Evolutionary conservation across 1,140 invertebrate genomes (phyloP), one percentile per base, ranked within the genome.

Genomic region (Zaprionus nigranus): DNA sequence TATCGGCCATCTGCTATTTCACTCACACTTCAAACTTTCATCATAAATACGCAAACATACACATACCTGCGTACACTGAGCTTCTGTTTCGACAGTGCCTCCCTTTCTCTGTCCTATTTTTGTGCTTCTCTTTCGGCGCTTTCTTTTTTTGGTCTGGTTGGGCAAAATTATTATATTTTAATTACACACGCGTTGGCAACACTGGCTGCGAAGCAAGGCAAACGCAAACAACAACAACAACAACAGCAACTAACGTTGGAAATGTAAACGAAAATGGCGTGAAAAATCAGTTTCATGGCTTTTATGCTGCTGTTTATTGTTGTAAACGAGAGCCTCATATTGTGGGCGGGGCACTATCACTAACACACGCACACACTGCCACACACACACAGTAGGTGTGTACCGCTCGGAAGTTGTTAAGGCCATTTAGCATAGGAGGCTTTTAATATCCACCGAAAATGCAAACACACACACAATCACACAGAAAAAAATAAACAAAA

Each of bases 251-350:
- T n/a, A 82, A 83, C 73, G 67, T 24, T 56, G 78, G 80, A 81
- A 88, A 82, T 90, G 86, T 85, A 82, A 90, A 90, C 84, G 86
- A 90, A 90, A 90, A 90, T 90, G 85, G 85, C 85, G 85, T 90
- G 85, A 90, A 90, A 90, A 90, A 90, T 90, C 85, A 90, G 85
- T 90, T 90, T 90, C 85, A 90, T 90, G 85, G 85, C 88, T 90
- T 90, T 90, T 90, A 90, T 90, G 80, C 83, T 81, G 64, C 76
- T 90, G 85, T 90, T 90, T 90, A 90, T 90, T 90, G 85, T 90
- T 90, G 78, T 81, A 88, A 90, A 88, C 84, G 81, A 81, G 81
- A 65, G 43, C 64, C 64, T 30, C 17, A 40, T 15, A 53, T 26
- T 53, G 9, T 69, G 43, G 56, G 53, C 36, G 28, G 26, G 67